Percentiles rank a stretch among this genome's conserved stretches.
Evolutionary conservation across 2,797 vertebrate genomes (phyloP).

Genomic region (Micropoecilia bifurca): DNA sequence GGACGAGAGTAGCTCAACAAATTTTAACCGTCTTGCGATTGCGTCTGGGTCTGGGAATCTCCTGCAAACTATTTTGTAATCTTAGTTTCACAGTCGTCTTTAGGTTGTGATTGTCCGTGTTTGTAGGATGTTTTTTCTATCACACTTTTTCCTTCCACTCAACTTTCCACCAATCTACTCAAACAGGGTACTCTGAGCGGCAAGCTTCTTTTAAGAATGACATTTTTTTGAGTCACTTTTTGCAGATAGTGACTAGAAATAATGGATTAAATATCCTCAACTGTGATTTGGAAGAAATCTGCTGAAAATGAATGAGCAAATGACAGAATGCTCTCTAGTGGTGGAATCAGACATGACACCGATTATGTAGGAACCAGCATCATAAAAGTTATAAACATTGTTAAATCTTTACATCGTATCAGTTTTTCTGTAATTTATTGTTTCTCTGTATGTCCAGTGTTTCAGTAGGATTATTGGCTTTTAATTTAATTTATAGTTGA

Average conservation of each 20-base stretch:
- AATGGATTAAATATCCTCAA: neutral
- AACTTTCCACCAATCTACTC: neutral
- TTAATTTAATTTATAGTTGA: neutral
- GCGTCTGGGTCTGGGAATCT: neutral
- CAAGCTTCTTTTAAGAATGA: neutral
- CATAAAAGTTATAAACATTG: neutral
- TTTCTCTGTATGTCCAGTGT: neutral
- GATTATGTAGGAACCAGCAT: neutral
- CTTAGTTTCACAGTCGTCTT: neutral
- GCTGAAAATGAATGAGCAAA: neutral
- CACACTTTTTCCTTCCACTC: neutral
- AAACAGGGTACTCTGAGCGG: neutral
- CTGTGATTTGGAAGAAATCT: neutral
- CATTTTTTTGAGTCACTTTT: neutral
- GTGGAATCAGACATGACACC: neutral
- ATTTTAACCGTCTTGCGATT: neutral
- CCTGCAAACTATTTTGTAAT: neutral
- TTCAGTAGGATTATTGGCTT: neutral
- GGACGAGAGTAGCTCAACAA: neutral
- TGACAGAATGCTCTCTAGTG: neutral
- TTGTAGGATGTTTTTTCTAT: neutral
- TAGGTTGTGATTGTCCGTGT: neutral
- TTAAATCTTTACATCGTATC: neutral
- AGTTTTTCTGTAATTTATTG: neutral
- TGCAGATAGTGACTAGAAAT: neutral